These are phyloP conservation scores for Amiota minor DNA, from an alignment of 2,888 invertebrate species.

Conservation along the genomic window DNA sequence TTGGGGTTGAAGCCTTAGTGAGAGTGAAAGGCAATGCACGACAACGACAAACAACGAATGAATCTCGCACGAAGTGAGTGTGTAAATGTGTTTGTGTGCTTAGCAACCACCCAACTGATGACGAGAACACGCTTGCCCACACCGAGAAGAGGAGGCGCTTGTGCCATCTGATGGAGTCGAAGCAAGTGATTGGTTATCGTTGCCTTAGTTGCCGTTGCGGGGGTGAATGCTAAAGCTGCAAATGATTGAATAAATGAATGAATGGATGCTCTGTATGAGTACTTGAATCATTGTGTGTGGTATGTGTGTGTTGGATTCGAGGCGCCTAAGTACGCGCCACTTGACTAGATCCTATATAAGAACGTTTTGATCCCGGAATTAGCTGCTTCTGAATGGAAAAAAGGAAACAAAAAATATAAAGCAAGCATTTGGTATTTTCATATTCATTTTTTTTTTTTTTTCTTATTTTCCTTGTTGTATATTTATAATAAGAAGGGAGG, in stretches of 20 bases:
- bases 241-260: background rate
- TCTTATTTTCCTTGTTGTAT: no score
- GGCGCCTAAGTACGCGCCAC: constrained; percentile 44
- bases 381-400: constrained; percentile 51
- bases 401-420: no score
- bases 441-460: no score
- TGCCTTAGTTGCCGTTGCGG: constrained; percentile 14
- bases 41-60: background rate
- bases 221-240: background rate
- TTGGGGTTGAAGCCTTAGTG: constrained; percentile 3
- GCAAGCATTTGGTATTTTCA: no score
- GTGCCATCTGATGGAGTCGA: background rate
- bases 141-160: constrained; percentile 20
- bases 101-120: constrained; percentile 21
- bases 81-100: background rate
- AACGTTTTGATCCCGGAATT: constrained; percentile 69
- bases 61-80: background rate
- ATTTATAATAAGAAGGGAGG: no score
- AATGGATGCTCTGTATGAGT: constrained; percentile 37
- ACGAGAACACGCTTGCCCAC: background rate
- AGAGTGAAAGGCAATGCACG: constrained; percentile 23
- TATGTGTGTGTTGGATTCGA: background rate
- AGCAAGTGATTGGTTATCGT: constrained; percentile 16
- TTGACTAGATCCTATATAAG: constrained; percentile 62
- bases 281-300: constrained; percentile 6